Evolutionary conservation across 2,113 vertebrate genomes (phyloP).

Genomic region (Centrocercus urophasianus): DNA sequence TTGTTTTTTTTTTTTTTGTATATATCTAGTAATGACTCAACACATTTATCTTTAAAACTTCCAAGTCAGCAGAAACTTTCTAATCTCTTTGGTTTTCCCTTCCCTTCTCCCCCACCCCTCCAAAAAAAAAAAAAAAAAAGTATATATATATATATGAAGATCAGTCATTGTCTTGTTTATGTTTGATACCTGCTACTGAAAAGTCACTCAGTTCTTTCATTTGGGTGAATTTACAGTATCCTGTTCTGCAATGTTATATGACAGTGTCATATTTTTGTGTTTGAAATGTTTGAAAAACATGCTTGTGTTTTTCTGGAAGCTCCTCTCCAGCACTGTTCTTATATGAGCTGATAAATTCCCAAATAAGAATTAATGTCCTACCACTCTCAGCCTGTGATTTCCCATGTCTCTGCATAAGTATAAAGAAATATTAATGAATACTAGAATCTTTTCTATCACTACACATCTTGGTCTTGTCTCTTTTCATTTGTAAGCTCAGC

Average conservation of each 20-base stretch:
- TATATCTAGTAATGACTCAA: not conserved
- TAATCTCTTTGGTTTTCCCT: not conserved
- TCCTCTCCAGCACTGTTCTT: not conserved
- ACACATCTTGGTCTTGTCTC: not conserved
- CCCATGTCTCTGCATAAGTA: fast-evolving
- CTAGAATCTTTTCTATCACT: not conserved
- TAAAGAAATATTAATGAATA: not conserved
- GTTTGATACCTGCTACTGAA: not conserved
- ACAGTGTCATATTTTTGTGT: not conserved
- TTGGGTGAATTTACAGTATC: not conserved
- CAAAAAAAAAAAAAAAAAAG: no score
- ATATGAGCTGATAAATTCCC: not conserved
- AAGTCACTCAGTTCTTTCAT: not conserved
- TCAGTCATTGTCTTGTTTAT: not conserved
- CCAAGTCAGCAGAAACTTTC: not conserved
- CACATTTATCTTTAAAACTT: not conserved
- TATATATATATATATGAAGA: not conserved
- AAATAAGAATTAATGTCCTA: not conserved
- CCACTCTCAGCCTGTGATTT: not conserved
- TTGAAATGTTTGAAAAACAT: not conserved
- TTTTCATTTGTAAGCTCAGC: not conserved
- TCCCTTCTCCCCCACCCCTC: fast-evolving
- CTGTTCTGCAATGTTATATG: not conserved
- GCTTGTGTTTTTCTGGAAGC: not conserved
- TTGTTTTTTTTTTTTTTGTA: not conserved